Evolutionary conservation across 2,888 invertebrate species (phyloP), one percentile per base, ranked within the genome.

Genomic region (Tipula lateralis): DNA sequence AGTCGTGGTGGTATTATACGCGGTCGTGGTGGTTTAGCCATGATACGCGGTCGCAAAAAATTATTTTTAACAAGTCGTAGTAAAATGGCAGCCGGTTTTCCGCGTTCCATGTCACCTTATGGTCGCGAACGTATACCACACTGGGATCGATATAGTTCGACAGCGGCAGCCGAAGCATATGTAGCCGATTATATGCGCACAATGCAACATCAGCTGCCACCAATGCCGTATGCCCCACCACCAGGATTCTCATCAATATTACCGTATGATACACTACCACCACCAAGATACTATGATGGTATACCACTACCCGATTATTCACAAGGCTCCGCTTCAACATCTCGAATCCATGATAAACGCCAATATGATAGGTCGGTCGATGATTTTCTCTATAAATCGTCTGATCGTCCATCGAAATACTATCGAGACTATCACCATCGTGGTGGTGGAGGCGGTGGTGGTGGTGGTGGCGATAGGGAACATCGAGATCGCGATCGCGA

Each of bases 181-280:
- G 95, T 96, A 32, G 96, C 96, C 13, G 96, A 97, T 88, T 97
- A 96, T 88, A 96, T 97, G 95, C 92, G 96, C 36, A 95, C 95
- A 32, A 95, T 96, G 95, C 95, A 96, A 88, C 95, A 96, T 87
- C 95, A 95, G 88, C 89, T 96, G 87, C 96, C 96, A 83, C 96
- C 97, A 50, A 91, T 97, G 88, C 96, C 96, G 29, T 97, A 96
- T 89, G 95, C 94, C 36, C 94, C 96, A 29, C 94, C 94, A n/a
- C 89, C 91, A 34, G 91, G 91, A 66, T 93, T 93, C 87, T 90
- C 91, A 87, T 89, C 89, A 19, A 90, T 91, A 24, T 88, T 93
- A 86, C 94, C 94, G 5, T 94, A 94, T 87, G 94, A 94, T 85
- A 92, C 92, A 12, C 88, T 94, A 87, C 93, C 94, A 86, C 94